Evolutionary conservation across 2,888 invertebrate genomes (phyloP).

Genomic region (Tiphia femorata): DNA sequence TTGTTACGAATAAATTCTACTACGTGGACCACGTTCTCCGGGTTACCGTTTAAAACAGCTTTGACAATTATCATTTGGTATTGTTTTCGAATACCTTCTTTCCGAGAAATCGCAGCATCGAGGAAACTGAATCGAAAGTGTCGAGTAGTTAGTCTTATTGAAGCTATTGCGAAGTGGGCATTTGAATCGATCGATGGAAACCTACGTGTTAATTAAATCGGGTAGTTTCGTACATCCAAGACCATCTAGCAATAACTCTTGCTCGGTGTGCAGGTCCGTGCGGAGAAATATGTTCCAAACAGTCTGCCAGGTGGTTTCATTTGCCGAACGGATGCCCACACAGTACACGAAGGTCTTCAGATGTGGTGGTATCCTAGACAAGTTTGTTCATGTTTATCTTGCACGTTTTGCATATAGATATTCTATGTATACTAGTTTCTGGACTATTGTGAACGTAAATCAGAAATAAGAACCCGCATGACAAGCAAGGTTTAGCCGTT

Average conservation of each 20-base stretch:
- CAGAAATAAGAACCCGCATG: too few species aligned
- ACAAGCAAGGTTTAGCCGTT: too few species aligned
- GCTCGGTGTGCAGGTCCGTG: constrained; percentile 78
- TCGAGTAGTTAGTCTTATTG: not conserved
- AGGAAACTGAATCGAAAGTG: constrained; percentile 32
- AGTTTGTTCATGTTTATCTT: too few species aligned
- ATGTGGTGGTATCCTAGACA: constrained; percentile 65
- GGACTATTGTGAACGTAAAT: too few species aligned
- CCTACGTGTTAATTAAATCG: constrained; percentile 72
- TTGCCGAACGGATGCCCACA: constrained; percentile 77
- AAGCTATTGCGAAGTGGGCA: too few species aligned
- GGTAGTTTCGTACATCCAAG: constrained; percentile 77
- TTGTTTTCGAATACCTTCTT: constrained; percentile 44
- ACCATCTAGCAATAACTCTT: constrained; percentile 75
- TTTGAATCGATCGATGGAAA: too few species aligned
- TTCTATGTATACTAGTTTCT: too few species aligned
- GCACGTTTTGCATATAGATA: too few species aligned
- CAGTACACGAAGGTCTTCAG: constrained; percentile 82
- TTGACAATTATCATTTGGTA: constrained; percentile 46
- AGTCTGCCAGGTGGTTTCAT: constrained; percentile 74
- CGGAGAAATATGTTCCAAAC: constrained; percentile 74
- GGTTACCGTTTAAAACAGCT: constrained; percentile 37
- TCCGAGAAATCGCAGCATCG: constrained; percentile 18
- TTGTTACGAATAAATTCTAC: constrained; percentile 49
- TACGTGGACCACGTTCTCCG: constrained; percentile 40